These are phyloP conservation scores for Octopus bimaculoides DNA, from an alignment of 1,140 invertebrate species.

Conservation along the genomic window DNA sequence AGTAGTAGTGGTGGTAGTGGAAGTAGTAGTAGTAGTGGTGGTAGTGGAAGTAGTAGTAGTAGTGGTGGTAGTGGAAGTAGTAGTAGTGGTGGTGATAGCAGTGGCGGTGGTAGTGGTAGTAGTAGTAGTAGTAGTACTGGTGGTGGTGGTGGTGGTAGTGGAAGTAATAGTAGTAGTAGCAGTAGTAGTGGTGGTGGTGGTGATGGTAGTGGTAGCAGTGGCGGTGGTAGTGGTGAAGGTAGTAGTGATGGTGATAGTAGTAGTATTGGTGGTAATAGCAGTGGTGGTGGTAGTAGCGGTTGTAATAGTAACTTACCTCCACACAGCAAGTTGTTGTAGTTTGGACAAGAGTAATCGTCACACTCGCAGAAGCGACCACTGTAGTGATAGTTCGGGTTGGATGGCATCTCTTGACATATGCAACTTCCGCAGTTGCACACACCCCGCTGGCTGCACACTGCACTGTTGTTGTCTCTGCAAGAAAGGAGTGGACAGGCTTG, in stretches of 20 bases:
- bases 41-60: too few species aligned
- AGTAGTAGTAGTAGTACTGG: background rate
- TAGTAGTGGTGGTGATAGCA: too few species aligned
- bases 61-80: too few species aligned
- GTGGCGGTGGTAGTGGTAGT: too few species aligned
- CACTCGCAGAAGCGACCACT: constrained; percentile 87
- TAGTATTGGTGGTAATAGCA: background rate
- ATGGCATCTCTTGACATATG: constrained; percentile 31
- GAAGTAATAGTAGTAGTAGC: background rate
- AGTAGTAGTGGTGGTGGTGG: constrained; percentile 37
- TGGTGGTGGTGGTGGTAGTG: background rate
- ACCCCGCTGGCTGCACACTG: constrained; percentile 32
- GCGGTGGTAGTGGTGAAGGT: constrained; percentile 1
- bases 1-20: too few species aligned
- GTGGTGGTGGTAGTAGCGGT: background rate
- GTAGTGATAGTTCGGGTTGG: constrained; percentile 47
- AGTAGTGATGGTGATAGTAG: background rate
- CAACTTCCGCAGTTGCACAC: constrained; percentile 43
- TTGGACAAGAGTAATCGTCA: constrained; percentile 89
- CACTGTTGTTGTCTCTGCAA: constrained; percentile 17
- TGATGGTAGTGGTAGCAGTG: constrained; percentile 84
- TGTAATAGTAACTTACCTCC: constrained; percentile 62
- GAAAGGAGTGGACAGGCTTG: background rate
- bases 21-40: too few species aligned
- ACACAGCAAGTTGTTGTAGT: constrained; percentile 75